Evolutionary conservation across 2,888 invertebrate species (phyloP).

Genomic region (Callimorpha dominula): DNA sequence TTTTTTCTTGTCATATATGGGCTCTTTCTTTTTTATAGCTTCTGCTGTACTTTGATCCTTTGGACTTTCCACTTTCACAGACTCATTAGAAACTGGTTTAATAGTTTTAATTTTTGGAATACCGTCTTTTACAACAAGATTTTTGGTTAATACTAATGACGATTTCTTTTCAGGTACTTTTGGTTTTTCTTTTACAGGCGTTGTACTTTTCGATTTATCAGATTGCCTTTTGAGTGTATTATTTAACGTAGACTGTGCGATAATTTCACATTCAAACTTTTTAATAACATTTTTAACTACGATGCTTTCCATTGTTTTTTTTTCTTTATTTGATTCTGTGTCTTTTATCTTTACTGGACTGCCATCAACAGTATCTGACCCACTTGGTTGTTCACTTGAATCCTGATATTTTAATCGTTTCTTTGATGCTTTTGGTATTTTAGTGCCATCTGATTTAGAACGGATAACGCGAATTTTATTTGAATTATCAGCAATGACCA

Average conservation of each 20-base stretch:
- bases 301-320: conserved; percentile 60
- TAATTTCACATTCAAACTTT: conserved; percentile 83
- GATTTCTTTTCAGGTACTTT: conserved; percentile 88
- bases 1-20: conserved; percentile 77
- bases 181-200: conserved; percentile 81
- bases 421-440: conserved; percentile 77
- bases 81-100: conserved; percentile 64
- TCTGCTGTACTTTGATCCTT: conserved; percentile 49
- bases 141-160: conserved; percentile 83
- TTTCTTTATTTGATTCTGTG: conserved; percentile 52
- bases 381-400: conserved; percentile 74
- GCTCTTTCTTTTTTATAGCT: conserved; percentile 69
- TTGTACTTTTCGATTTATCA: conserved; percentile 67
- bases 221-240: conserved; percentile 76
- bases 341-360: conserved; percentile 61
- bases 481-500: conserved; percentile 66
- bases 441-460: conserved; percentile 82
- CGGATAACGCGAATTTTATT: conserved; percentile 75
- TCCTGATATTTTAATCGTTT: conserved; percentile 75
- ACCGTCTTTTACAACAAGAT: conserved; percentile 83
- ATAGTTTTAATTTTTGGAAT: conserved; percentile 83
- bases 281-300: conserved; percentile 80
- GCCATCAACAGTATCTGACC: conserved; percentile 79
- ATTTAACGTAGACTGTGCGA: conserved; percentile 67
- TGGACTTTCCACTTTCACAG: conserved; percentile 53